Evolutionary conservation across 1,140 invertebrate species (phyloP).

Genomic region (Stegodyphus dumicola): DNA sequence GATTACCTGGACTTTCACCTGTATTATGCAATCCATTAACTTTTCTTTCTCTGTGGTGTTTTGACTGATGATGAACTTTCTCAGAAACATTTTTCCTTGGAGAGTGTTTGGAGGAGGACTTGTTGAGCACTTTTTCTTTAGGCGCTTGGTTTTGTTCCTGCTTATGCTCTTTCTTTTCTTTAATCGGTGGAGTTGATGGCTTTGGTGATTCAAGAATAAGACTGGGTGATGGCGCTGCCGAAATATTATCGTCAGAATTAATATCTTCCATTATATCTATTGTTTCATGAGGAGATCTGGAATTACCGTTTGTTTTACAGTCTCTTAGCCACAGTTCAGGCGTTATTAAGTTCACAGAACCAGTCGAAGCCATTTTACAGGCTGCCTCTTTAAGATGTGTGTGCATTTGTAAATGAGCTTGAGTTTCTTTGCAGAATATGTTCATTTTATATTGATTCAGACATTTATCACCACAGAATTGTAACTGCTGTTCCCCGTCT

Average conservation of each 20-base stretch:
- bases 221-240: conserved; percentile 18
- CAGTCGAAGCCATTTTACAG: conserved; percentile 62
- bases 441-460: conserved; percentile 96
- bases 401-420: conserved; percentile 87
- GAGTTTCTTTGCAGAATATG: conserved; percentile 91
- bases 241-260: conserved; percentile 35
- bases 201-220: conserved; percentile 4
- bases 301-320: conserved; percentile 58
- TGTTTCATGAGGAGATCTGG: conserved; percentile 2
- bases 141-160: conserved; percentile 1
- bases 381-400: conserved; percentile 74
- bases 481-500: conserved; percentile 71
- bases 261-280: conserved; percentile 34
- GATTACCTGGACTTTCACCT: background rate
- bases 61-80: background rate
- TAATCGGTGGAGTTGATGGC: conserved; percentile 3
- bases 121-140: conserved; percentile 10
- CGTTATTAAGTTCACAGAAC: conserved; percentile 76
- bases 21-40: background rate
- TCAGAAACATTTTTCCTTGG: conserved; percentile 19
- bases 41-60: conserved; percentile 32
- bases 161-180: conserved; percentile 42
- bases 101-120: conserved; percentile 8
- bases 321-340: conserved; percentile 87
- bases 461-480: conserved; percentile 84